Base-by-base conservation (phyloP, 1,140 invertebrate species). In the Hyphantria cunea region DNA sequence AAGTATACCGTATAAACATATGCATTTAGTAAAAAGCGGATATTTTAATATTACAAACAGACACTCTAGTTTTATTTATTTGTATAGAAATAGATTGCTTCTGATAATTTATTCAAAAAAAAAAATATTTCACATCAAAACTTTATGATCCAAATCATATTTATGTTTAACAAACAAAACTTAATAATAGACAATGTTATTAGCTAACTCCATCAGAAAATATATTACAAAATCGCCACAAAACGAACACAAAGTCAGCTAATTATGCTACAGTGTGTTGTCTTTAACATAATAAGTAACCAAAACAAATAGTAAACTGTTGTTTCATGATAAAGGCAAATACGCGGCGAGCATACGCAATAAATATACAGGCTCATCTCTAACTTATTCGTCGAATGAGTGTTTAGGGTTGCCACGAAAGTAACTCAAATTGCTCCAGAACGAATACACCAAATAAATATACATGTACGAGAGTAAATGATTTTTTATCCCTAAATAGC, bases 341-440 rank as follows among this genome's bases (percentile, higher is more conserved):
- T 60, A 81, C 68, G 67, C 74, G 10, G 47, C 42, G 66, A 62
- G 65, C 72, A 75, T 76, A 76, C 68, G 77, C 68, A 74, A 85
- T 84, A 85, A 84, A 25, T 25, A 86, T 85, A 84, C 68, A 72
- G 70, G 73, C 82, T 77, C 80, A 78, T 80, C 75, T 78, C 68
- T 60, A 62, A 76, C 71, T 78, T 78, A 86, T 81, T 70, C 71
- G 51, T 64, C 68, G 56, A 70, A 74, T 68, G 80, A 79, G 71
- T 75, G 68, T 3, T n/a, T 44, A 44, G 41, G 41, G 41, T 13
- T 44, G 41, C 2, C 12, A 12, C 34, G 3, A 25, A 25, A 25
- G 17, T 1, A 25, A 25, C 17, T 11, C 8, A 37, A 4, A 7
- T 37, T 37, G 34, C 8, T 37, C 17, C 2, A 25, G 17, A 25